These are phyloP conservation scores for Dromius quadrimaculatus DNA, from an alignment of 2,888 invertebrate genomes.

Conservation along the genomic window DNA sequence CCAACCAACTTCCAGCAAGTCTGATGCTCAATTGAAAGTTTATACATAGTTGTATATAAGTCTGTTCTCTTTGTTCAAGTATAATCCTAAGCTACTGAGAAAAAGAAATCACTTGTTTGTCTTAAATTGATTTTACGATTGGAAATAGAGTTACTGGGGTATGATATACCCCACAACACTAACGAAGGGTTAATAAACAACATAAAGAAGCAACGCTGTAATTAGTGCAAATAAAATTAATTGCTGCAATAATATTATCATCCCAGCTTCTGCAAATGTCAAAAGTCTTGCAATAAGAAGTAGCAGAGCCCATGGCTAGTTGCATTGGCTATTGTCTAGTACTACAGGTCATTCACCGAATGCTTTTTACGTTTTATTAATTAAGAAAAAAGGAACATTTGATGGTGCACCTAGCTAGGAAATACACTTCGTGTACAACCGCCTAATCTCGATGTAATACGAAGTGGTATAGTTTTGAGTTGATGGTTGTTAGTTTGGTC, in stretches of 20 bases:
- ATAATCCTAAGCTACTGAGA: too few species aligned
- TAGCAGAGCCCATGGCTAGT: neutral
- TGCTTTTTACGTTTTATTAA: constrained; percentile 49
- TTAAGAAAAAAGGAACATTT: constrained; percentile 45
- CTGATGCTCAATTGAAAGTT: too few species aligned
- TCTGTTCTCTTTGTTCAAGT: too few species aligned
- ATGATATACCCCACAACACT: too few species aligned
- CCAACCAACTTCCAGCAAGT: too few species aligned
- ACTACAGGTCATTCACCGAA: constrained; percentile 21
- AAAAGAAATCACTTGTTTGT: too few species aligned
- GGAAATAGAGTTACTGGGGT: too few species aligned
- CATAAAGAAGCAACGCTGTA: too few species aligned
- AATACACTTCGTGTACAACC: constrained; percentile 24
- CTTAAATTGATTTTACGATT: too few species aligned
- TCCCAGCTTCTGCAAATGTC: neutral
- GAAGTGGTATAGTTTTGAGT: neutral
- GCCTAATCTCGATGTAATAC: constrained; percentile 15
- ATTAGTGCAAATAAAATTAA: constrained; percentile 11
- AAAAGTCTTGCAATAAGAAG: constrained; percentile 11
- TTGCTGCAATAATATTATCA: constrained; percentile 10
- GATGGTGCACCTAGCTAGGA: constrained; percentile 25
- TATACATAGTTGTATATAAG: too few species aligned
- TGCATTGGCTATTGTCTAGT: constrained; percentile 41
- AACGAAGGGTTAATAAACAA: too few species aligned
- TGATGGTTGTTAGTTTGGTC: constrained; percentile 33